A percentile compares a stretch with the other conserved stretches of the same genome.
These are phyloP conservation scores for Acanthornis magna DNA, from an alignment of 2,797 vertebrate species.

Conservation along the genomic window DNA sequence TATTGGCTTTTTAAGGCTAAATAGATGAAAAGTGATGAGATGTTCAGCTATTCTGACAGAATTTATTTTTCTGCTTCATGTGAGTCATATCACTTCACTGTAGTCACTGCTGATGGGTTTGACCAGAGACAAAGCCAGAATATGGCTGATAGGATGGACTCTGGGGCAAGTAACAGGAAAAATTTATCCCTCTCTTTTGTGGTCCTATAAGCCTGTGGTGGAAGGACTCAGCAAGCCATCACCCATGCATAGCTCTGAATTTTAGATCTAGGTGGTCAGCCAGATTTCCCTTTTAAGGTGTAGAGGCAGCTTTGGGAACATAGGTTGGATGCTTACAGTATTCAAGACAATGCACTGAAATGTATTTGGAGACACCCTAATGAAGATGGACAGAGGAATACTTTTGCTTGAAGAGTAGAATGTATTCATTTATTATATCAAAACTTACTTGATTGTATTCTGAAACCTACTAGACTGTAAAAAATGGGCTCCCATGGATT, in stretches of 20 bases:
- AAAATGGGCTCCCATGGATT: not conserved
- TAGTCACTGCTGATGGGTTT: not conserved
- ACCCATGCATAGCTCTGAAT: not conserved
- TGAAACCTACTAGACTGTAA: not conserved
- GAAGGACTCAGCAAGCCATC: not conserved
- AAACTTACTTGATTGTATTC: not conserved
- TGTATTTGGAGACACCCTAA: not conserved
- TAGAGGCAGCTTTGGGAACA: not conserved
- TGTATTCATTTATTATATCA: not conserved
- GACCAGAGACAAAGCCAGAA: not conserved
- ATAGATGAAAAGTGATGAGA: not conserved
- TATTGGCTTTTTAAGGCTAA: not conserved
- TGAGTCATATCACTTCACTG: not conserved
- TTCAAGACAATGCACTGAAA: not conserved
- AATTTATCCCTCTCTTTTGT: not conserved
- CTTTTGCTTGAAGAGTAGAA: not conserved
- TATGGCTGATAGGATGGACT: not conserved
- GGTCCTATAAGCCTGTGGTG: not conserved
- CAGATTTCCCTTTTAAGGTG: not conserved
- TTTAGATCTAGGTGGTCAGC: not conserved
- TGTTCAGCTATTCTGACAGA: not conserved
- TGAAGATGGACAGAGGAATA: not conserved
- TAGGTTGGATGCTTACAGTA: not conserved
- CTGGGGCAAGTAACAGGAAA: not conserved
- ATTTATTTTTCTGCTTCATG: not conserved